These are phyloP conservation scores for Tetragonula clypearis DNA, from an alignment of 1,140 invertebrate species.

Conservation along the genomic window DNA sequence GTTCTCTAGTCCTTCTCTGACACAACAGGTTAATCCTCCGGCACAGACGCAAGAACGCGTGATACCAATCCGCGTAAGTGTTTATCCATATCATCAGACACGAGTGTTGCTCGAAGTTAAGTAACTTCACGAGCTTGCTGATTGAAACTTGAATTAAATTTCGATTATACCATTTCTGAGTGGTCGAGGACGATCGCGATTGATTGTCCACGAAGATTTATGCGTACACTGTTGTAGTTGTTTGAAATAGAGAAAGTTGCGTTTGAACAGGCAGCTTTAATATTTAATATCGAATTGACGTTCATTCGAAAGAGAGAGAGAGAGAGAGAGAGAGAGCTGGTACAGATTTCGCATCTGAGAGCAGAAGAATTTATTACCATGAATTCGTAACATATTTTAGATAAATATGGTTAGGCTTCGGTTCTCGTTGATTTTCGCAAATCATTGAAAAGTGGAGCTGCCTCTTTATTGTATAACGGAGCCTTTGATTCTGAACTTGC, in stretches of 20 bases:
- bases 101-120: neutral
- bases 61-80: slow-evolving; percentile 74
- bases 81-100: neutral
- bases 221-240: neutral
- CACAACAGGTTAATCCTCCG: slow-evolving; percentile 38
- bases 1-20: slow-evolving; percentile 1
- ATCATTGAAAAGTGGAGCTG: neutral
- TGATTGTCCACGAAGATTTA: neutral
- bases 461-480: neutral
- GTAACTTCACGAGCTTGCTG: neutral
- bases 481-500: rapidly evolving
- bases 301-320: neutral
- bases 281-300: neutral
- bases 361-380: neutral
- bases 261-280: neutral
- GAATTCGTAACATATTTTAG: neutral
- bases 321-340: neutral
- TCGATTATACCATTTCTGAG: too few relatives aligned
- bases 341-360: neutral
- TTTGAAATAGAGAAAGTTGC: neutral
- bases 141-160: neutral
- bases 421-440: neutral
- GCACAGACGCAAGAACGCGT: slow-evolving; percentile 62
- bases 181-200: too few relatives aligned
- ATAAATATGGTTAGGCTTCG: neutral